A percentile compares a stretch with the other conserved stretches of the same genome.
Conservation (phyloP, 2,797 vertebrate genomes). For the Aselliscus stoliczkanus region DNA sequence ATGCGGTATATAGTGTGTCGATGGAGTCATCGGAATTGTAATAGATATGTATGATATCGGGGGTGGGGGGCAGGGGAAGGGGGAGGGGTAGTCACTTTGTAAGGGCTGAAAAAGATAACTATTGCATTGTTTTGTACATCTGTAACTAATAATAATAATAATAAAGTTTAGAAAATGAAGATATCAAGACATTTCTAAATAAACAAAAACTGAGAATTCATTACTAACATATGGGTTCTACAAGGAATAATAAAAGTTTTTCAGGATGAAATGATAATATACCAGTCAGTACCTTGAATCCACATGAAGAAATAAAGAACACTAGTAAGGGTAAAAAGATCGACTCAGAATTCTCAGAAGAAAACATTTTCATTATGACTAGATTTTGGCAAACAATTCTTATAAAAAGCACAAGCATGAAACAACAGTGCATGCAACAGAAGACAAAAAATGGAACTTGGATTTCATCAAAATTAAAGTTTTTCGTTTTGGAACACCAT, state of each 20-base stretch:
- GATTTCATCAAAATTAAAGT: neutral
- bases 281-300: neutral
- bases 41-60: too few relatives aligned
- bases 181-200: neutral
- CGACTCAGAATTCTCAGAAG: neutral
- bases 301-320: neutral
- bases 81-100: too few relatives aligned
- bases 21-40: too few relatives aligned
- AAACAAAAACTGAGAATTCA: neutral
- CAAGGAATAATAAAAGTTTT: neutral
- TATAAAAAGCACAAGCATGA: neutral
- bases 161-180: too few relatives aligned
- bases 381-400: neutral
- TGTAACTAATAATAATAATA: too few relatives aligned
- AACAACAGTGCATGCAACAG: neutral
- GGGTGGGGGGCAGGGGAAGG: too few relatives aligned
- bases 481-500: neutral
- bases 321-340: neutral
- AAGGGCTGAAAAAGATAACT: too few relatives aligned
- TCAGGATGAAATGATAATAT: neutral
- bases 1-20: too few relatives aligned
- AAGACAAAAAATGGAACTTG: neutral
- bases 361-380: neutral
- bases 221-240: neutral
- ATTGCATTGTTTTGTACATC: too few relatives aligned